Conservation (phyloP, 92 coral and sea anemone genomes). For the Porites lobata region DNA sequence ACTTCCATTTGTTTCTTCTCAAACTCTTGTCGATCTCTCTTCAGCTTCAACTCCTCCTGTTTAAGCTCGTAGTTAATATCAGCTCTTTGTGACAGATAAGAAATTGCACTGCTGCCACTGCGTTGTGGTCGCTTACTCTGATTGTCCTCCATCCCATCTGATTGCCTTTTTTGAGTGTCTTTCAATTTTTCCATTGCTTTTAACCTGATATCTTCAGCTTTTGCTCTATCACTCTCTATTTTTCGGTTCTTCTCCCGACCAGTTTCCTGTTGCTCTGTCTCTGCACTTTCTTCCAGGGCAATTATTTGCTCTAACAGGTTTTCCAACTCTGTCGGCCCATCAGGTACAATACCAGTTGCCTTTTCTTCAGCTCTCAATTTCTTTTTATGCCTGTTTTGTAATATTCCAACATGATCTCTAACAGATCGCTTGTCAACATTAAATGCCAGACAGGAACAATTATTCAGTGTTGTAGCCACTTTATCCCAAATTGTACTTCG, state of each 20-base stretch:
- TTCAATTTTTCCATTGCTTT: conserved; percentile 57
- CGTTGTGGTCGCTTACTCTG: conserved; percentile 45
- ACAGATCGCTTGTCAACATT: too few species aligned
- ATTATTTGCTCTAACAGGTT: conserved; percentile 61
- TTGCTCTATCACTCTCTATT: conserved; percentile 40
- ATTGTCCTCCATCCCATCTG: conserved; percentile 33
- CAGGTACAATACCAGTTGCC: conserved; percentile 60
- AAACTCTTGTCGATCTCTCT: conserved; percentile 33
- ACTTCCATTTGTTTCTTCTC: conserved; percentile 49
- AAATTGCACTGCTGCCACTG: conserved; percentile 52
- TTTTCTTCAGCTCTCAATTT: conserved; percentile 57
- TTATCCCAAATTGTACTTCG: conserved; percentile 62
- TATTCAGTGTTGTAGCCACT: conserved; percentile 57
- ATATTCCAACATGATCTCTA: too few species aligned
- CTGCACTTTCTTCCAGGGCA: conserved; percentile 65
- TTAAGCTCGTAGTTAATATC: conserved; percentile 39
- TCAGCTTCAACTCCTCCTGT: conserved; percentile 25
- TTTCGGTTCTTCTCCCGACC: conserved; percentile 43
- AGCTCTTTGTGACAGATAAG: conserved; percentile 45
- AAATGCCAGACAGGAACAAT: too few species aligned
- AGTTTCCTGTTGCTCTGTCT: conserved; percentile 56
- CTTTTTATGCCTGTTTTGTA: too few species aligned
- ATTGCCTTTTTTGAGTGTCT: conserved; percentile 54
- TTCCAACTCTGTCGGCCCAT: conserved; percentile 63
- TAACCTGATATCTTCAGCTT: conserved; percentile 49